Base-by-base conservation (phyloP, 37 sponge, comb jelly and placozoan species). In the Spongia lamella region DNA sequence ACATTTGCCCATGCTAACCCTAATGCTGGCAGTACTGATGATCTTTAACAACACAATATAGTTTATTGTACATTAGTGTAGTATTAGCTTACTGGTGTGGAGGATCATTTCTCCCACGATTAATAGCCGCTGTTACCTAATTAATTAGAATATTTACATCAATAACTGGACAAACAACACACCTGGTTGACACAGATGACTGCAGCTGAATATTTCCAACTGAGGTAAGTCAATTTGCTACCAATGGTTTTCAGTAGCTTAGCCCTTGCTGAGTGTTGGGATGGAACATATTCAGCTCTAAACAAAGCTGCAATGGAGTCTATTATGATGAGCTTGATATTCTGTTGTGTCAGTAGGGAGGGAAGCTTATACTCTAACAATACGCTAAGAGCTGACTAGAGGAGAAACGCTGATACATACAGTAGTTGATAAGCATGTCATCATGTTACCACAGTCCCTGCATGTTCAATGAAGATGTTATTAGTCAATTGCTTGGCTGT, bases 281-380 rank as follows among this genome's bases (percentile, higher is more conserved):
- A 40, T 20, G 38, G 37, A 16, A 39, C 39, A 53, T 78, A 93
- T 60, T 96, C 97, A 24, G 84, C 87, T 33, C 97, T 55, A 31
- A 89, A 89, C 7, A 93, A 68, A 29, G 91, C 94, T 36, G 97
- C 97, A 26, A 96, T 66, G 1, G 97, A 96, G 65, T 96, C 97
- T 19, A 96, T 74, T 17, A 96, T 38, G 3, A 96, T 51, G 60
- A 96, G 83, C 33, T 75, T 78, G 17, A 96, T 54, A 31, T 72
- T 66, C 11, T 78, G 53, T 77, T 76, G 68, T 14, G 60, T 9
- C 52, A 96, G 70, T 35, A 92, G 63, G 13, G 50, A 50, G 13
- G 89, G 92, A 11, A 92, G 53, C 38, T 84, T 76, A 56, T 80
- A 75, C 34, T 87, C 53, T 56, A 92, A 72, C 39, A 88, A 68